A percentile compares a stretch with the other conserved stretches of the same genome.
phyloP scores from a whole-genome alignment of 2,888 invertebrate genomes.

The Calameuta pallipes region DNA sequence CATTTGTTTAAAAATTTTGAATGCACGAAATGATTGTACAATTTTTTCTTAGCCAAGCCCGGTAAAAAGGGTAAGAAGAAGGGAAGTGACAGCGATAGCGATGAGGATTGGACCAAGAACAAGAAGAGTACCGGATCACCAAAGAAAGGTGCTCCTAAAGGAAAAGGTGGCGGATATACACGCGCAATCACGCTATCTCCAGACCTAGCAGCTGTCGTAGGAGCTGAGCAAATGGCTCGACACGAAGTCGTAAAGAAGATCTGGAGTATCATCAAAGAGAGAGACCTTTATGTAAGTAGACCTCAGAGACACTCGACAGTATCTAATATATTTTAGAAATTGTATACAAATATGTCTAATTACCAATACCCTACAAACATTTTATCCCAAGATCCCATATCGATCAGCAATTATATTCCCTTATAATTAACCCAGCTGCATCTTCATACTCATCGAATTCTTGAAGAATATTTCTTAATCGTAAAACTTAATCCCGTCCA shows the following conservation, averaged over 20 bases:
- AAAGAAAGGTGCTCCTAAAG: conserved; percentile 68
- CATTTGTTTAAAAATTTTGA: neutral
- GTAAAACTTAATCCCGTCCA: conserved; percentile 3
- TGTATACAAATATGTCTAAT: neutral
- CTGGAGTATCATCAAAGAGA: conserved; percentile 91
- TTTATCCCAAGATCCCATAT: neutral
- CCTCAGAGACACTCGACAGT: neutral
- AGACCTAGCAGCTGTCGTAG: conserved; percentile 85
- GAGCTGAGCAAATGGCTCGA: conserved; percentile 84
- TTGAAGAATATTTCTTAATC: conserved; percentile 5
- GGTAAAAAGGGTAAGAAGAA: conserved; percentile 71
- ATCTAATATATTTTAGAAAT: neutral
- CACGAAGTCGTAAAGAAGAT: conserved; percentile 92
- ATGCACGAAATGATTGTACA: neutral
- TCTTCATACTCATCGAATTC: neutral
- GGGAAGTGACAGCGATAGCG: conserved; percentile 76
- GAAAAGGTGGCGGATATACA: conserved; percentile 83
- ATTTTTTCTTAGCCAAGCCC: conserved; percentile 49
- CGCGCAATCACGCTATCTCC: conserved; percentile 86
- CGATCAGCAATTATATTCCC: neutral
- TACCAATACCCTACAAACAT: neutral
- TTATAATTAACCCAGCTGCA: neutral
- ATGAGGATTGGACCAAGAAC: conserved; percentile 76
- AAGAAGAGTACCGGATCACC: conserved; percentile 65
- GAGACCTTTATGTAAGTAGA: conserved; percentile 77